Conservation (phyloP, 2,113 vertebrate species). For the Nestor notabilis region DNA sequence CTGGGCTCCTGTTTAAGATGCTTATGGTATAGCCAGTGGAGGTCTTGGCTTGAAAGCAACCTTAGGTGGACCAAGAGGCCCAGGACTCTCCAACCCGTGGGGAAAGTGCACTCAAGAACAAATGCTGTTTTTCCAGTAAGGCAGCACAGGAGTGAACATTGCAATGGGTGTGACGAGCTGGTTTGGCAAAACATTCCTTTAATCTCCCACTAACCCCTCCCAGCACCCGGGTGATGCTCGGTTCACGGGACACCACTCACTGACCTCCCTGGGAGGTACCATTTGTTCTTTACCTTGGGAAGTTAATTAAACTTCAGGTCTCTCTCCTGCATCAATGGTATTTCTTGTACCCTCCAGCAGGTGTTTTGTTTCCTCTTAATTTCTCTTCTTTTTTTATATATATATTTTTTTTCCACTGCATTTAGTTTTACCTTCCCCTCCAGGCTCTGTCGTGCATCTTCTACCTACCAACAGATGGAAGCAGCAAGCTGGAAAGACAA, state of each 20-base stretch:
- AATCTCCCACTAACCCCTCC: not conserved
- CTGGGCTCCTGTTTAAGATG: not conserved
- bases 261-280: not conserved
- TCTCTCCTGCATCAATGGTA: not conserved
- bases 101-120: not conserved
- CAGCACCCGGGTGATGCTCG: fast-evolving
- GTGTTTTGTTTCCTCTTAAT: not conserved
- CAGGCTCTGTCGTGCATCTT: not conserved
- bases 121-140: not conserved
- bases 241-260: not conserved
- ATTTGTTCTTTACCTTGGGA: not conserved
- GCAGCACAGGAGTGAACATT: not conserved
- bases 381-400: not conserved
- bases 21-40: not conserved
- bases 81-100: not conserved
- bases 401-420: not conserved
- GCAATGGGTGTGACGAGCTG: not conserved
- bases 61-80: not conserved
- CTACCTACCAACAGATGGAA: not conserved
- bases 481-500: not conserved
- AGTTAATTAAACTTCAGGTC: conserved; percentile 9
- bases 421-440: not conserved
- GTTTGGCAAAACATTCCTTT: not conserved
- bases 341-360: conserved; percentile 5
- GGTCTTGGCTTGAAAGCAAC: not conserved